Conservation (phyloP, 2,113 vertebrate genomes). For the Myanophis thanlyinensis region DNA sequence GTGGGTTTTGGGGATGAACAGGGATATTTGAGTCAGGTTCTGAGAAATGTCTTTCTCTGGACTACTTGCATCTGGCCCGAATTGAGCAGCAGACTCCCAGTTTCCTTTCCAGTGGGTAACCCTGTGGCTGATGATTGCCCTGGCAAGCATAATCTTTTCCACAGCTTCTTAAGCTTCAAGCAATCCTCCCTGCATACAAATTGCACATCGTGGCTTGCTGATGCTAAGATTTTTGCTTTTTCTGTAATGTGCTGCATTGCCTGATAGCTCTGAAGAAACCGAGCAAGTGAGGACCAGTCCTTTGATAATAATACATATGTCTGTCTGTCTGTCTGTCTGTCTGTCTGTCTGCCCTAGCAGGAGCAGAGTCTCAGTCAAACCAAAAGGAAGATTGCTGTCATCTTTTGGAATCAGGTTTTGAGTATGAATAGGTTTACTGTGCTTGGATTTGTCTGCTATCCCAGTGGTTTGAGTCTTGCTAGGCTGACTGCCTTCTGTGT, state of each 20-base stretch:
- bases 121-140: neutral
- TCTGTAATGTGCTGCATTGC: neutral
- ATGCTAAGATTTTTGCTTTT: neutral
- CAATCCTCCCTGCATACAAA: constrained; percentile 28
- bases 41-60: constrained; percentile 25
- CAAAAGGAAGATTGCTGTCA: neutral
- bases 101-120: neutral
- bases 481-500: neutral
- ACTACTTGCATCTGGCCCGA: neutral
- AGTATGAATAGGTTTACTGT: neutral
- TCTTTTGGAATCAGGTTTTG: neutral
- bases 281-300: neutral
- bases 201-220: neutral
- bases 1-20: neutral
- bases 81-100: neutral
- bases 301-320: neutral
- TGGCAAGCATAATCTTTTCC: constrained; percentile 4
- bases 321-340: neutral
- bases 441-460: neutral
- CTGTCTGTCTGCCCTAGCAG: neutral
- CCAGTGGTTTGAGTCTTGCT: neutral
- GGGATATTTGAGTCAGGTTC: constrained; percentile 26
- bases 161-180: constrained; percentile 19
- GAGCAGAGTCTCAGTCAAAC: neutral
- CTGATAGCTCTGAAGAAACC: neutral